Base-by-base conservation (phyloP, 2,888 invertebrate genomes). In the Falcaria lacertinaria region DNA sequence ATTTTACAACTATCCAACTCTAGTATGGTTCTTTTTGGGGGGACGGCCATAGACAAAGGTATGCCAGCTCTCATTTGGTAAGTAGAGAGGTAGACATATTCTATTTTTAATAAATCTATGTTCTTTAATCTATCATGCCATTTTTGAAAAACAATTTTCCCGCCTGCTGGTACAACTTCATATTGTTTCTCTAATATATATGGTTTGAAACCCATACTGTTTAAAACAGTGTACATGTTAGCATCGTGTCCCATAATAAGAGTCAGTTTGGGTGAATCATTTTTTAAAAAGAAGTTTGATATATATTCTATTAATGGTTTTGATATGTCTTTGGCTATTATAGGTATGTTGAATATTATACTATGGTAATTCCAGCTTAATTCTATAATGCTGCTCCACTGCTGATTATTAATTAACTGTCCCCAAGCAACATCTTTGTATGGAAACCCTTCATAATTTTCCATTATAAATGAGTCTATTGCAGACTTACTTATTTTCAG, bases 161-260 rank as follows among this genome's bases (percentile, higher is more conserved):
- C 85, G 0, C 88, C 82, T 0, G 78, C 60, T 0, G 88, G 88
- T 0, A 66, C 64, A 1, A 63, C 50, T 56, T 86, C 81, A 48
- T 72, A 57, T 34, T 82, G 86, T 4, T 77, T 50, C 8, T 48
- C 47, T 4, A 89, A 60, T 1, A 1, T 42, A 47, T 73, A 85
- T 0, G 70, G 57, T 44, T 71, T 73, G 34, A 87, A 74, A 15
- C 54, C 44, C 52, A 89, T 57, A 6, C 71, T 60, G 2, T 68
- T 77, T 1, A 86, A 45, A 0, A 87, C 34, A 0, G 85, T 82
- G 33, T 77, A 80, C 2, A 87, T 62, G 46, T 88, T 89, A 1
- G 83, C 79, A 59, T 87, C 87, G 47, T 89, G 88, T 0, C 85
- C 88, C 80, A 86, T 83, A 0, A 89, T 47, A 8, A 87, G 52